Evolutionary conservation across 2,888 invertebrate species (phyloP).

Genomic region (Polia nebulosa): DNA sequence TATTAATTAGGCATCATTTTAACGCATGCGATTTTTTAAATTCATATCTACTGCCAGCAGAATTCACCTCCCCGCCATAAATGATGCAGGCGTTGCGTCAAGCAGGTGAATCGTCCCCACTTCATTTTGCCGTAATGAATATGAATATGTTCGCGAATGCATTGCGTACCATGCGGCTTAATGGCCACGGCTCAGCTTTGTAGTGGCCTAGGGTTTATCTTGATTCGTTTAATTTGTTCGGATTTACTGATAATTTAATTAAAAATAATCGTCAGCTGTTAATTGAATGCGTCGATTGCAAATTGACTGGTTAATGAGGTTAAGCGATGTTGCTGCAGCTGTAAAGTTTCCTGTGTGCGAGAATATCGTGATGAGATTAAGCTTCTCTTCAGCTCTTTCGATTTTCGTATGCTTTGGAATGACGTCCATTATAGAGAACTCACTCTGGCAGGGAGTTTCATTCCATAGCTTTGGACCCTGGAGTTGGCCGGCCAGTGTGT

Average conservation of each 20-base stretch:
- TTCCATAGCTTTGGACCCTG: too few relatives aligned
- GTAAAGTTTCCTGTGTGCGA: background rate
- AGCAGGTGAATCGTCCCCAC: conserved; percentile 68
- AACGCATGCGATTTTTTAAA: background rate
- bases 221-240: conserved; percentile 39
- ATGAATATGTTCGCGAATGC: conserved; percentile 62
- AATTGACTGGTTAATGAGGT: conserved; percentile 30
- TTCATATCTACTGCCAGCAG: conserved; percentile 19
- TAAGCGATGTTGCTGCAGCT: background rate
- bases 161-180: conserved; percentile 51
- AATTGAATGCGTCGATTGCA: conserved; percentile 43
- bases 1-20: background rate
- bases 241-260: conserved; percentile 50
- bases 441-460: too few relatives aligned
- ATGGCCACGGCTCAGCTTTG: conserved; percentile 36
- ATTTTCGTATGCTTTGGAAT: background rate
- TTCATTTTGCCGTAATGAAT: conserved; percentile 68
- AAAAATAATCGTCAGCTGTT: conserved; percentile 23
- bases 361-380: background rate
- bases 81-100: conserved; percentile 69
- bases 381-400: too few relatives aligned
- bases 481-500: too few relatives aligned
- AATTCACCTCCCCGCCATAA: conserved; percentile 59
- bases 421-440: too few relatives aligned
- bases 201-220: conserved; percentile 28